Conservation (phyloP, 2,113 vertebrate genomes). For the Brachirus orientalis region DNA sequence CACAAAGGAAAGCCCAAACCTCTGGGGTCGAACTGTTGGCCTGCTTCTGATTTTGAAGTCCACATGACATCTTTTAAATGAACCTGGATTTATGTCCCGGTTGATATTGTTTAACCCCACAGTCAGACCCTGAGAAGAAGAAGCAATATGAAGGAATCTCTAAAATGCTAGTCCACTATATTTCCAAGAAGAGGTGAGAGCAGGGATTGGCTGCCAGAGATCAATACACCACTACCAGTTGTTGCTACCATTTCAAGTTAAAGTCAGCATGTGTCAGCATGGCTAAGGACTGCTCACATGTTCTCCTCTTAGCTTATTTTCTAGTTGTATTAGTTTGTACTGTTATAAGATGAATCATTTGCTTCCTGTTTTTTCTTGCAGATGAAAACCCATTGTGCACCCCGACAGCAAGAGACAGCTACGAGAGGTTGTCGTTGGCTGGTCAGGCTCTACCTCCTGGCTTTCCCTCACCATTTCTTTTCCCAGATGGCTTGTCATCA, state of each 20-base stretch:
- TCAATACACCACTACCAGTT: conserved; percentile 37
- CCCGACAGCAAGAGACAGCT: conserved; percentile 96
- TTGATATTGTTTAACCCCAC: conserved; percentile 88
- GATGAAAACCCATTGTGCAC: conserved; percentile 96
- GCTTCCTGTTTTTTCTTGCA: conserved; percentile 67
- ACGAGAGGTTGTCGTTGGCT: conserved; percentile 95
- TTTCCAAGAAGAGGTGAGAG: conserved; percentile 61
- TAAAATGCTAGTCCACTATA: conserved; percentile 67
- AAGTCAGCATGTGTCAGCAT: conserved; percentile 47
- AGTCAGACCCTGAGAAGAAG: conserved; percentile 77
- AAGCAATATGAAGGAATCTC: conserved; percentile 88
- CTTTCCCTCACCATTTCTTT: conserved; percentile 98
- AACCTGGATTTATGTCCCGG: conserved; percentile 92
- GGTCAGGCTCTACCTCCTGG: conserved; percentile 94
- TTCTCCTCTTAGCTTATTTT: conserved; percentile 6
- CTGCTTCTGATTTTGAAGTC: conserved; percentile 91
- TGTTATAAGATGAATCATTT: background rate
- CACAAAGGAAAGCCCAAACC: conserved; percentile 88
- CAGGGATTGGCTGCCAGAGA: conserved; percentile 33
- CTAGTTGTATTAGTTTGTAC: background rate
- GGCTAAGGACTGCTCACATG: conserved; percentile 4
- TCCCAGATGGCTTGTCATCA: conserved; percentile 97
- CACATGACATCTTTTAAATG: conserved; percentile 91
- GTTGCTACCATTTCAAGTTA: conserved; percentile 9
- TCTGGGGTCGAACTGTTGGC: conserved; percentile 83